Evolutionary conservation across 2,797 vertebrate genomes (phyloP).

Genomic region (Helarctos malayanus): DNA sequence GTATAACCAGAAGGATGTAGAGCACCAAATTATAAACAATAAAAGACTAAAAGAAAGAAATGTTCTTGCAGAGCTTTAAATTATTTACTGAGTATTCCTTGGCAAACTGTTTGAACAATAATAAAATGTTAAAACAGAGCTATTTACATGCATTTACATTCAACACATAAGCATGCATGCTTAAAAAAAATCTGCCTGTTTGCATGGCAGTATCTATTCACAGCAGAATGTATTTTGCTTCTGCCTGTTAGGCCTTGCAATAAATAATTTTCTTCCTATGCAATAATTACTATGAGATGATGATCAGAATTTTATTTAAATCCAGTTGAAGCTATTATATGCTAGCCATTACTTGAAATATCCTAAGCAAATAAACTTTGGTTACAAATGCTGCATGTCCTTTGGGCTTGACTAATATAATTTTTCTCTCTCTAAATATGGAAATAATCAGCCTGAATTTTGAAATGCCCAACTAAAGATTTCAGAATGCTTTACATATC

Average conservation of each 20-base stretch:
- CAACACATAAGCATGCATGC: neutral
- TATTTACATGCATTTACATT: slow-evolving; percentile 60
- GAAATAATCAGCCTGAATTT: slow-evolving; percentile 69
- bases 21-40: neutral
- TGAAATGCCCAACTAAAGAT: slow-evolving; percentile 67
- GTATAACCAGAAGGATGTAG: neutral
- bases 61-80: neutral
- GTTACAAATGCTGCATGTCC: slow-evolving; percentile 63
- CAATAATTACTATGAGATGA: slow-evolving; percentile 70
- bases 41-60: slow-evolving; percentile 25
- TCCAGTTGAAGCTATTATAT: slow-evolving; percentile 26
- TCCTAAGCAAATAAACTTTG: slow-evolving; percentile 66
- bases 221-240: neutral
- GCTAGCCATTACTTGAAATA: slow-evolving; percentile 54
- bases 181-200: slow-evolving; percentile 12
- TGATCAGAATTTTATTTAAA: slow-evolving; percentile 80
- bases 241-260: neutral
- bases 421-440: slow-evolving; percentile 67
- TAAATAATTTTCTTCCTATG: slow-evolving; percentile 74
- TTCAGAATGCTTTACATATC: slow-evolving; percentile 66
- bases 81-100: slow-evolving; percentile 48
- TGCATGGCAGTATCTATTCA: neutral
- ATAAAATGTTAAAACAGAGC: slow-evolving; percentile 44
- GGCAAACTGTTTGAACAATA: slow-evolving; percentile 47
- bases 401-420: slow-evolving; percentile 57